Percentiles rank a stretch among this genome's conserved stretches.
Conservation (phyloP, 2,888 invertebrate genomes). For the Hybos culiciformis region DNA sequence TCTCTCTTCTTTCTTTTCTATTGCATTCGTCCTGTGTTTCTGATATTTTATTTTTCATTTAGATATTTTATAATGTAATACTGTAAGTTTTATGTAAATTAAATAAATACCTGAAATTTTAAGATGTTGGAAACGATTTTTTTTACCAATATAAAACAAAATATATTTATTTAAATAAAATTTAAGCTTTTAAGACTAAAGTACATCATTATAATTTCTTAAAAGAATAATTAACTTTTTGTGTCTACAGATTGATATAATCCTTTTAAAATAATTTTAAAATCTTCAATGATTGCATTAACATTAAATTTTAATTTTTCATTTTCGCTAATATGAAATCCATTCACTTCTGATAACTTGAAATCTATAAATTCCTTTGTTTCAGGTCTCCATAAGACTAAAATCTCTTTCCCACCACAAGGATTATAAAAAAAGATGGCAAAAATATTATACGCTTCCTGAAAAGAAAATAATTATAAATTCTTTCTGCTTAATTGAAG, state of each 20-base stretch:
- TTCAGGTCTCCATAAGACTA: slow-evolving; percentile 69
- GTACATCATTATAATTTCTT: background rate
- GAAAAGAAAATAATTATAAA: slow-evolving; percentile 19
- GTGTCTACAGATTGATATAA: slow-evolving; percentile 23
- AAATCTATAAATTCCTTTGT: slow-evolving; percentile 49
- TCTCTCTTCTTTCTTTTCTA: too few relatives aligned
- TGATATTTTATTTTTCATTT: too few relatives aligned
- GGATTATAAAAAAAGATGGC: slow-evolving; percentile 82
- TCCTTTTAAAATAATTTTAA: slow-evolving; percentile 29
- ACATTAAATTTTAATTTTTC: slow-evolving; percentile 23
- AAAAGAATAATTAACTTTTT: slow-evolving; percentile 13
- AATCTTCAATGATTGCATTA: slow-evolving; percentile 28
- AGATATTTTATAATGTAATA: too few relatives aligned
- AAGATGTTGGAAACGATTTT: too few relatives aligned
- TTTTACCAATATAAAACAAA: background rate
- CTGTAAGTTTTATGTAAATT: too few relatives aligned
- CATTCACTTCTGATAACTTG: slow-evolving; percentile 44
- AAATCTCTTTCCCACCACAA: slow-evolving; percentile 75
- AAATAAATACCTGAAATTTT: too few relatives aligned
- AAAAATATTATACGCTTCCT: slow-evolving; percentile 59
- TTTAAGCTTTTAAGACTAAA: background rate
- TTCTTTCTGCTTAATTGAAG: too few relatives aligned
- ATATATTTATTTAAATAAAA: background rate
- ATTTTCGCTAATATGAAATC: slow-evolving; percentile 19
- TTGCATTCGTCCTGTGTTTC: too few relatives aligned